Evolutionary conservation across 2,113 vertebrate species (phyloP), one percentile per base, ranked within the genome.

Genomic region (Anthoscopus minutus): DNA sequence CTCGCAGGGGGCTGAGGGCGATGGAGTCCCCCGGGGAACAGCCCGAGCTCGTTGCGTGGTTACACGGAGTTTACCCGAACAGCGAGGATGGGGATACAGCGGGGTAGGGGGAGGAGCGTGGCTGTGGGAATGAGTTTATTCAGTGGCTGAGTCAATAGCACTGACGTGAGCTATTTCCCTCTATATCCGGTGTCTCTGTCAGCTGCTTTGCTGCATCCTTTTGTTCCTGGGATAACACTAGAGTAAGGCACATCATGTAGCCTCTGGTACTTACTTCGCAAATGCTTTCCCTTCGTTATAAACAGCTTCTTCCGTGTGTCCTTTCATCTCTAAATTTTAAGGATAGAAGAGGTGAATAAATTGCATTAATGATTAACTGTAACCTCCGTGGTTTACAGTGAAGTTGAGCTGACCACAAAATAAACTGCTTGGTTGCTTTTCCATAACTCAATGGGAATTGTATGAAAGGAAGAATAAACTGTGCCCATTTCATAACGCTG

Each of bases 161-260:
- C 91, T 96, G 97, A 97, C 92, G 89, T 95, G 88, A 95, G 94
- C 87, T 93, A 16, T 96, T 93, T 95, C 88, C 91, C 87, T 88
- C 93, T 90, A 21, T 92, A 93, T 96, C 91, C 86, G 89, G 93
- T 82, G 47, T 89, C 80, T 80, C 3, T 94, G 94, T 96, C 92
- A 96, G 95, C 91, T 89, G 92, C 89, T 91, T 37, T 80, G 81
- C 86, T 92, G 87, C 92, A 95, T 93, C 82, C 91, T 94, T 97
- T 97, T 96, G 93, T 96, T 94, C 76, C 76, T 35, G 17, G 88
- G 71, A 79, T 94, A 81, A 79, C 80, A 28, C 77, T 40, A 38
- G n/a, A n/a, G 53, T 37, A 22, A 71, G 87, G 84, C 71, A 38
- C 54, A 31, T 61, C 48, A 1, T 65, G 30, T 54, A 44, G 70